Percentiles rank a stretch among this genome's conserved stretches.
Evolutionary conservation across 2,888 invertebrate genomes (phyloP).

Genomic region (Diarsia dahlii): DNA sequence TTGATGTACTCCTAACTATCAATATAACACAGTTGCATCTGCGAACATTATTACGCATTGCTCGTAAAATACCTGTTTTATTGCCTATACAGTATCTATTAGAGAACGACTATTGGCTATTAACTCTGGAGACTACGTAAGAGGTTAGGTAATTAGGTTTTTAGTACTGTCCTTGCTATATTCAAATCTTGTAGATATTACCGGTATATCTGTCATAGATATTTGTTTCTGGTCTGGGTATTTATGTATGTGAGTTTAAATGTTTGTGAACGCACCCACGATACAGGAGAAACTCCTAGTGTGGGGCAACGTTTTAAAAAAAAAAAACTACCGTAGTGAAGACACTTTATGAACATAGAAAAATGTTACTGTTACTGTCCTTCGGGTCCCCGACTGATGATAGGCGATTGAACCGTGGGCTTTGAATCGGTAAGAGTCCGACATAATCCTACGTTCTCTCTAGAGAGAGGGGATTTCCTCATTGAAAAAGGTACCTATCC

Average conservation of each 20-base stretch:
- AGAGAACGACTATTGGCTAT: constrained; percentile 25
- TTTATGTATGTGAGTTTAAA: too few species aligned
- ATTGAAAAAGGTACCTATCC: too few species aligned
- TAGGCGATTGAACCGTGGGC: neutral
- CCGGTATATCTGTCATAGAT: neutral
- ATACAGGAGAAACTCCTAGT: too few species aligned
- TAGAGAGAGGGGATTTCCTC: neutral
- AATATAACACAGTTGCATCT: constrained; percentile 23
- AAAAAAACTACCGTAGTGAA: too few species aligned
- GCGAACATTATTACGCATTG: constrained; percentile 10
- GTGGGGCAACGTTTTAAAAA: too few species aligned
- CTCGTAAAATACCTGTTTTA: constrained; percentile 42
- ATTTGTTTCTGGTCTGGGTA: too few species aligned
- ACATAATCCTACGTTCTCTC: neutral
- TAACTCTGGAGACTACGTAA: constrained; percentile 15
- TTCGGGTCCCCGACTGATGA: too few species aligned
- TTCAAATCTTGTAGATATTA: neutral
- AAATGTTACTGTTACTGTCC: too few species aligned
- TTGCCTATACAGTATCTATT: neutral
- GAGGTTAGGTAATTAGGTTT: neutral
- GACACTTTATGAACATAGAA: neutral
- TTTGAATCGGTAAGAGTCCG: neutral
- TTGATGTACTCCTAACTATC: constrained; percentile 20
- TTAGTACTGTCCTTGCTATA: neutral
- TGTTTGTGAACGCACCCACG: too few species aligned